Conservation (phyloP, 2,113 vertebrate genomes). For the Felis chaus region DNA sequence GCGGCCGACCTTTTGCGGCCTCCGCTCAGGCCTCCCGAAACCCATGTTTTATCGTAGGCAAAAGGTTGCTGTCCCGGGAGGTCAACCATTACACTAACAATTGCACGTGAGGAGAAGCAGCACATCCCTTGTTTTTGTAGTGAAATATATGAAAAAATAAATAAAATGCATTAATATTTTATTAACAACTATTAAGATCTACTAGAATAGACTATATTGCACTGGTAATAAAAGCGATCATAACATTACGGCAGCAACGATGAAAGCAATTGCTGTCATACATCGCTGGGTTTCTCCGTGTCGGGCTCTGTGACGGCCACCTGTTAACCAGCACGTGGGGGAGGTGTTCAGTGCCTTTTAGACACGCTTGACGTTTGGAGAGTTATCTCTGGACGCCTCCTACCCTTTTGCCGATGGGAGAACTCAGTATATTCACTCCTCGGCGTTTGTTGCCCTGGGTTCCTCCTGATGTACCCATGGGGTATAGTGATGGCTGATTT, state of each 20-base stretch:
- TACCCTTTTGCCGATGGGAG: neutral
- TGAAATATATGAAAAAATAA: conserved; percentile 75
- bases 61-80: neutral
- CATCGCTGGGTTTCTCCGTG: neutral
- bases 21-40: neutral
- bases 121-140: conserved; percentile 27
- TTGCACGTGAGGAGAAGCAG: neutral
- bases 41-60: neutral
- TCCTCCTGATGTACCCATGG: fast-evolving
- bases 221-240: conserved; percentile 40
- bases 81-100: neutral
- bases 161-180: conserved; percentile 77
- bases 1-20: fast-evolving
- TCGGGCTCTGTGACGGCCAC: fast-evolving
- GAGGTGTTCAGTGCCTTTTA: fast-evolving
- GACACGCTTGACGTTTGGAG: neutral
- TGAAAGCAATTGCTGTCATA: conserved; percentile 53
- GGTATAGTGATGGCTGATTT: neutral
- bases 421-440: fast-evolving
- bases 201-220: conserved; percentile 63
- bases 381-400: neutral
- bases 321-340: fast-evolving
- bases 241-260: conserved; percentile 34
- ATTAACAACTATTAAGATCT: conserved; percentile 70
- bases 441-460: fast-evolving